A percentile compares a stretch with the other conserved stretches of the same genome.
Conservation (phyloP, 1,140 invertebrate species). For the Zaprionus gabonicus region DNA sequence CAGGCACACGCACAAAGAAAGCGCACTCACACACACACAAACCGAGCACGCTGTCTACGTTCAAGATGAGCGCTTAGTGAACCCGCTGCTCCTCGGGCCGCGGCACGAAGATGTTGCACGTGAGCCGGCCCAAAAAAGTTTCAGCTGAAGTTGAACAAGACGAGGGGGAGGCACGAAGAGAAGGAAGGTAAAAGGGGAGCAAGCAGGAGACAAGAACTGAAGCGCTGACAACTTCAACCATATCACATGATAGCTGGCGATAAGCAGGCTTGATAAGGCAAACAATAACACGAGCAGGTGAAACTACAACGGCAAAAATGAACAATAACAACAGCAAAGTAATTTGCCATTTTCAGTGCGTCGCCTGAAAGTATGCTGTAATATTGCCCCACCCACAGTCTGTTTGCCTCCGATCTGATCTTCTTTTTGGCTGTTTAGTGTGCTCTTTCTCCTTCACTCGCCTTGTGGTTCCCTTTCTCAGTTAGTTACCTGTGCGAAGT, state of each 20-base stretch:
- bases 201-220: not conserved
- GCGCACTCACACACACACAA: conserved; percentile 17
- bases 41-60: conserved; percentile 9
- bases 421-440: not conserved
- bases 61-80: conserved; percentile 48
- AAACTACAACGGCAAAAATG: too few relatives aligned
- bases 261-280: conserved; percentile 63
- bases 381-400: conserved; percentile 6
- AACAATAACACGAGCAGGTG: conserved; percentile 14
- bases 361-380: conserved; percentile 18
- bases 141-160: conserved; percentile 5
- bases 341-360: conserved; percentile 53
- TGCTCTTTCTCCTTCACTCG: too few relatives aligned
- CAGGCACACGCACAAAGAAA: conserved; percentile 18
- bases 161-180: not conserved
- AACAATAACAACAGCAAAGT: conserved; percentile 29
- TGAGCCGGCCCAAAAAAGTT: conserved; percentile 63
- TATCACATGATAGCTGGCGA: conserved; percentile 63
- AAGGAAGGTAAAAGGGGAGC: not conserved
- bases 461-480: not conserved
- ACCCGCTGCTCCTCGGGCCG: conserved; percentile 12
- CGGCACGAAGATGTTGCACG: conserved; percentile 51
- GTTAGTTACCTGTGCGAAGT: conserved; percentile 5
- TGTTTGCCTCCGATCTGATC: not conserved
- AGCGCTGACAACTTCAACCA: conserved; percentile 59